These are phyloP conservation scores for Halictus rubicundus DNA, from an alignment of 1,140 invertebrate genomes.

Conservation along the genomic window DNA sequence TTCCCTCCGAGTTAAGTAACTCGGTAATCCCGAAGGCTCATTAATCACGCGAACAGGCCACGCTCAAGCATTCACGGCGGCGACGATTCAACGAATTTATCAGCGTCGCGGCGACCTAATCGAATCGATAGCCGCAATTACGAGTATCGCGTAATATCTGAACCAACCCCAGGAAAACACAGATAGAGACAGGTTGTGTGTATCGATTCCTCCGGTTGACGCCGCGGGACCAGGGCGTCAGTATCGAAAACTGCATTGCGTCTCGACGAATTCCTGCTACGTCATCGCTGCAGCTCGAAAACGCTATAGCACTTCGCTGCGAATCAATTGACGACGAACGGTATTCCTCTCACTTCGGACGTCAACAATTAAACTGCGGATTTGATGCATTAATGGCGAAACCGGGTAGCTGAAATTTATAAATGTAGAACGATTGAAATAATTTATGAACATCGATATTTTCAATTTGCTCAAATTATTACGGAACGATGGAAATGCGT, in stretches of 20 bases:
- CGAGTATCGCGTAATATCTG: constrained; percentile 33
- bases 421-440: too few species aligned
- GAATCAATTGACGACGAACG: not conserved
- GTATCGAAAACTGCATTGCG: constrained; percentile 47
- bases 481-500: too few species aligned
- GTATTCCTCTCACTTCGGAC: not conserved
- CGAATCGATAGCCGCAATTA: constrained; percentile 35
- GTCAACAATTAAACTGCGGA: too few species aligned
- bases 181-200: not conserved
- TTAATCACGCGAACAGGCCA: constrained; percentile 4
- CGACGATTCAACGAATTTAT: constrained; percentile 33
- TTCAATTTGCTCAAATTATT: too few species aligned
- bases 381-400: too few species aligned
- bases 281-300: constrained; percentile 15
- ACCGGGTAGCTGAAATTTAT: too few species aligned
- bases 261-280: constrained; percentile 25
- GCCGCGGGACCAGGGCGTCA: not conserved
- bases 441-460: too few species aligned
- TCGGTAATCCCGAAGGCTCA: not conserved
- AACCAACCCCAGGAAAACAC: not conserved
- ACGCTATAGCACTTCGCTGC: not conserved
- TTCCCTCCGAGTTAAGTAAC: constrained; percentile 5
- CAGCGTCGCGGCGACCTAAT: constrained; percentile 1
- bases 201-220: constrained; percentile 39
- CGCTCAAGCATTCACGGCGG: not conserved